Evolutionary conservation across 2,888 invertebrate species (phyloP).

Genomic region (Carabus problematicus): DNA sequence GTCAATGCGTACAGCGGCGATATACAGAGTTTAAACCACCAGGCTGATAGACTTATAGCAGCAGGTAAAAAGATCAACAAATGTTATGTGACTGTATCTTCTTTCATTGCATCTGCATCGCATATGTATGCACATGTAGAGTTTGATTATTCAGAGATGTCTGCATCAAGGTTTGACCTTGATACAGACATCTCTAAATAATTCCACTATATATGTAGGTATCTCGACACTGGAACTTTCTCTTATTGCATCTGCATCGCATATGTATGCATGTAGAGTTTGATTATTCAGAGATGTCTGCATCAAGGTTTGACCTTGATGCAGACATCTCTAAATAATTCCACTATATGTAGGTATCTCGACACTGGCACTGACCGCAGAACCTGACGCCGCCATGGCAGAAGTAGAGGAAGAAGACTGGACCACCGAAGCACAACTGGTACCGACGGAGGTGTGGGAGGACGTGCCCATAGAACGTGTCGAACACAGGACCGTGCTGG

Average conservation of each 20-base stretch:
- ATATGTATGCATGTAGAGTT: no score
- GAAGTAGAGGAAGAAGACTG: conserved; percentile 67
- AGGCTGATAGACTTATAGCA: conserved; percentile 77
- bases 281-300: no score
- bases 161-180: no score
- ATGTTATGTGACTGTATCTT: no score
- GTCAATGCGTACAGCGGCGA: conserved; percentile 88
- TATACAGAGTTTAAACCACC: conserved; percentile 78
- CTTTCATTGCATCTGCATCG: no score
- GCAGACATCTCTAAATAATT: no score
- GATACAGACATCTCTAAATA: no score
- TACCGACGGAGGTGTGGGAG: conserved; percentile 92
- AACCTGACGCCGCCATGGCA: conserved; percentile 67
- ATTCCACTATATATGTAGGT: no score
- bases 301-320: no score
- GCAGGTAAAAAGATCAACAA: conserved; percentile 66
- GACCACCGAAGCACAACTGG: conserved; percentile 57
- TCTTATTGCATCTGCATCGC: no score
- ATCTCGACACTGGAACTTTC: conserved; percentile 74
- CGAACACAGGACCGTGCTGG: conserved; percentile 85
- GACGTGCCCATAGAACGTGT: conserved; percentile 87
- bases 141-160: no score
- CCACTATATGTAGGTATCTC: conserved; percentile 64
- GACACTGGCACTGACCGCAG: conserved; percentile 68
- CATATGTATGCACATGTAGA: no score